Evolutionary conservation across 2,113 vertebrate genomes (phyloP).

Genomic region (Sylvia atricapilla): DNA sequence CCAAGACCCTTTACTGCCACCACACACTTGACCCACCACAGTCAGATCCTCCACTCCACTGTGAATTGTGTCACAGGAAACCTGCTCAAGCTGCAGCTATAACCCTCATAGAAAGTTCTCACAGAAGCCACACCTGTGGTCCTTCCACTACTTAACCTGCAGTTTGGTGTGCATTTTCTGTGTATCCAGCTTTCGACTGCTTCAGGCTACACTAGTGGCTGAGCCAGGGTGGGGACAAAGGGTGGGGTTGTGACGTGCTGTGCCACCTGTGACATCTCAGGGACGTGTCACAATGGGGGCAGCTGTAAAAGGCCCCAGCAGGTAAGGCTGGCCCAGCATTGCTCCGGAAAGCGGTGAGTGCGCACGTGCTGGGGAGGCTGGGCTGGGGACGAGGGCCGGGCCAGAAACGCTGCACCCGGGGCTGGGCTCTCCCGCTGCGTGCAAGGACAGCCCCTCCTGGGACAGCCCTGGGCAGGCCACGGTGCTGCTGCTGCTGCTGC

Average conservation of each 20-base stretch:
- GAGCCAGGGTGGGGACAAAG: background rate
- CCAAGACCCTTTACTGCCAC: background rate
- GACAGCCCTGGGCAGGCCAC: background rate
- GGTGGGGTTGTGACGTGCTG: background rate
- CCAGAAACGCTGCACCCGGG: background rate
- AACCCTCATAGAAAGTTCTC: background rate
- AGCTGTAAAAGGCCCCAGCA: background rate
- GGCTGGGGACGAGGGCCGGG: background rate
- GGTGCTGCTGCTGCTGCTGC: background rate
- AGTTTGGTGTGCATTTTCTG: rapidly evolving
- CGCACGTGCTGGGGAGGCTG: background rate
- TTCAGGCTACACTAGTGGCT: background rate
- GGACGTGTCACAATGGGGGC: background rate
- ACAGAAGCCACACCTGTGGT: background rate
- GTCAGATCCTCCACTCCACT: background rate
- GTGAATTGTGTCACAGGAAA: rapidly evolving
- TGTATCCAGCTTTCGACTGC: background rate
- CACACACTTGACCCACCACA: background rate
- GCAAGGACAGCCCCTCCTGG: background rate
- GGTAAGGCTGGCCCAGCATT: background rate
- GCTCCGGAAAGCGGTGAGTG: background rate
- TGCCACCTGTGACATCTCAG: background rate
- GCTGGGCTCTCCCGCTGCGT: background rate
- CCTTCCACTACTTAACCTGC: background rate
- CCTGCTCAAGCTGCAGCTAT: background rate